A percentile compares a stretch with the other conserved stretches of the same genome.
Conservation (phyloP, 2,113 vertebrate genomes). For the Ranitomeya variabilis region DNA sequence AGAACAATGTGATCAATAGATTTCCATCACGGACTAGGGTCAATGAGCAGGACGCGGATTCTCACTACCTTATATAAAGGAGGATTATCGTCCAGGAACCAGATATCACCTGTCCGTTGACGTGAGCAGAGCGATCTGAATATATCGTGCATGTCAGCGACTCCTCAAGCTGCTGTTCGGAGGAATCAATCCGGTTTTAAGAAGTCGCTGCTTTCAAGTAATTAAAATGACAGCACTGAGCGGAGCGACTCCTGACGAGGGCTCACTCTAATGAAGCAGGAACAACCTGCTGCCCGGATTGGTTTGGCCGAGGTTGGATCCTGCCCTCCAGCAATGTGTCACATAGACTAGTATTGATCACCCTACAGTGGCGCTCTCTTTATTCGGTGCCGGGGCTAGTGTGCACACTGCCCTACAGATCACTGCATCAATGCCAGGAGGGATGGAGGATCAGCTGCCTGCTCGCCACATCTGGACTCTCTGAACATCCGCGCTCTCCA, state of each 20-base stretch:
- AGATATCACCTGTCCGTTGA: not conserved
- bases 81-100: not conserved
- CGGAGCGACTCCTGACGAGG: conserved; percentile 40
- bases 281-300: conserved; percentile 28
- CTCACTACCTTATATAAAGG: not conserved
- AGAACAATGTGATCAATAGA: not conserved
- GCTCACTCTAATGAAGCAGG: conserved; percentile 47
- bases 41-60: not conserved
- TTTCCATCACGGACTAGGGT: not conserved
- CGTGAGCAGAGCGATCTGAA: not conserved
- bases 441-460: conserved; percentile 5
- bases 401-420: not conserved
- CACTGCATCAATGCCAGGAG: conserved; percentile 13
- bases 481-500: not conserved
- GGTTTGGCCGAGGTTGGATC: conserved; percentile 44
- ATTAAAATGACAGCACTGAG: conserved; percentile 52
- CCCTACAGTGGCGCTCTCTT: not conserved
- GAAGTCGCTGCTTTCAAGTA: conserved; percentile 55
- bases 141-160: conserved; percentile 43
- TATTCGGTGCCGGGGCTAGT: not conserved
- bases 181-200: conserved; percentile 48
- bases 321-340: conserved; percentile 32
- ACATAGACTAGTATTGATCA: conserved; percentile 53
- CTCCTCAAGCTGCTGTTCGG: conserved; percentile 24
- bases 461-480: conserved; percentile 12